phyloP scores from a whole-genome alignment of 2,888 invertebrate genomes.

The Serrognathus titanus region DNA sequence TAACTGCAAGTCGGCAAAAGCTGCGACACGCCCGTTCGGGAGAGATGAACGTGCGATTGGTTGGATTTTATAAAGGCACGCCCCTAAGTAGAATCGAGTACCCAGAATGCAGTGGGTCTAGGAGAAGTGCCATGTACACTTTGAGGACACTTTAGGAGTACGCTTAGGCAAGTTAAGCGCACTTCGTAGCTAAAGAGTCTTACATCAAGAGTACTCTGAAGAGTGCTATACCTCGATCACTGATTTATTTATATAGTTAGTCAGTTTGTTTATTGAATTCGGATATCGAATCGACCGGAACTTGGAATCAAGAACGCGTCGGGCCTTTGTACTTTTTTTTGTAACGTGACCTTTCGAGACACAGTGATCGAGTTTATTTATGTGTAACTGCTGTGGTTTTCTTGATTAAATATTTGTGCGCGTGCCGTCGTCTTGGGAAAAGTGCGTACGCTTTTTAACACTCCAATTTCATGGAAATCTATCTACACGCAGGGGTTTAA shows the following conservation, averaged over 20 bases:
- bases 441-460: too few species aligned
- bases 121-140: slow-evolving; percentile 51
- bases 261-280: slow-evolving; percentile 53
- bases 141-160: slow-evolving; percentile 52
- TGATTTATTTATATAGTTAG: slow-evolving; percentile 54
- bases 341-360: slow-evolving; percentile 1
- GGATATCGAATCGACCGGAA: slow-evolving; percentile 47
- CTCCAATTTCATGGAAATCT: not conserved
- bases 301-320: slow-evolving; percentile 40
- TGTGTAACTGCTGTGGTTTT: not conserved
- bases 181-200: slow-evolving; percentile 53
- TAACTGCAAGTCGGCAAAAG: slow-evolving; percentile 17
- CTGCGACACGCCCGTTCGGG: slow-evolving; percentile 5
- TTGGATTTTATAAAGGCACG: slow-evolving; percentile 22
- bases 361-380: not conserved
- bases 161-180: slow-evolving; percentile 54
- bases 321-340: slow-evolving; percentile 39
- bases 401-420: not conserved
- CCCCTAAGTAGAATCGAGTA: slow-evolving; percentile 41
- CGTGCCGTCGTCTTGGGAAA: too few species aligned
- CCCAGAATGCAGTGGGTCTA: slow-evolving; percentile 47
- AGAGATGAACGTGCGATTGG: slow-evolving; percentile 23
- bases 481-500: not conserved
- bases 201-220: slow-evolving; percentile 51
- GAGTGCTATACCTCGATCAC: slow-evolving; percentile 52